These are phyloP conservation scores for Eurosta solidaginis DNA, from an alignment of 1,140 invertebrate genomes.

Conservation along the genomic window DNA sequence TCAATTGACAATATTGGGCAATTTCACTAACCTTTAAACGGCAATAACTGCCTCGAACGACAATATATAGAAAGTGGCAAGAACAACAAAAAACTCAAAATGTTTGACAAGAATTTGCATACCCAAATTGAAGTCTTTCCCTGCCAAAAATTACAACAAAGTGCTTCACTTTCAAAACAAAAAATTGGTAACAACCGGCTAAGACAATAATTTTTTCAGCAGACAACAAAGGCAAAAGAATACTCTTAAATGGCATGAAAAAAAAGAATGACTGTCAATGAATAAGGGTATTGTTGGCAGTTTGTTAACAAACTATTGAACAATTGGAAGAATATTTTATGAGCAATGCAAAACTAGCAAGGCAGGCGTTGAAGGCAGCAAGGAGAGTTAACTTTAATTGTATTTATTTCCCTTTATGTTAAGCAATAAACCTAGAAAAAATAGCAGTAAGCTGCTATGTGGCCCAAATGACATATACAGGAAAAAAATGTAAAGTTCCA, in stretches of 20 bases:
- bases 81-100: background rate
- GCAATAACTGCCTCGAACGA: background rate
- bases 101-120: slow-evolving; percentile 20
- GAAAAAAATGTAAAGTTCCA: too few relatives aligned
- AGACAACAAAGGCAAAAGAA: background rate
- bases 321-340: too few relatives aligned
- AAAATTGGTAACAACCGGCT: slow-evolving; percentile 13
- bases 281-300: background rate
- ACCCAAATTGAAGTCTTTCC: background rate
- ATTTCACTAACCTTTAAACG: background rate
- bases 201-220: background rate
- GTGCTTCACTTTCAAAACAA: slow-evolving; percentile 15
- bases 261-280: background rate
- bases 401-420: too few relatives aligned
- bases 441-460: too few relatives aligned
- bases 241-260: background rate
- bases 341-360: too few relatives aligned
- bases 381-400: too few relatives aligned
- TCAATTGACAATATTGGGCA: background rate
- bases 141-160: background rate
- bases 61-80: background rate
- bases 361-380: too few relatives aligned
- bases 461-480: too few relatives aligned
- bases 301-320: too few relatives aligned
- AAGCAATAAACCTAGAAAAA: too few relatives aligned